Evolutionary conservation across 2,113 vertebrate genomes (phyloP), one percentile per base, ranked within the genome.

Genomic region (Ursus arctos): DNA sequence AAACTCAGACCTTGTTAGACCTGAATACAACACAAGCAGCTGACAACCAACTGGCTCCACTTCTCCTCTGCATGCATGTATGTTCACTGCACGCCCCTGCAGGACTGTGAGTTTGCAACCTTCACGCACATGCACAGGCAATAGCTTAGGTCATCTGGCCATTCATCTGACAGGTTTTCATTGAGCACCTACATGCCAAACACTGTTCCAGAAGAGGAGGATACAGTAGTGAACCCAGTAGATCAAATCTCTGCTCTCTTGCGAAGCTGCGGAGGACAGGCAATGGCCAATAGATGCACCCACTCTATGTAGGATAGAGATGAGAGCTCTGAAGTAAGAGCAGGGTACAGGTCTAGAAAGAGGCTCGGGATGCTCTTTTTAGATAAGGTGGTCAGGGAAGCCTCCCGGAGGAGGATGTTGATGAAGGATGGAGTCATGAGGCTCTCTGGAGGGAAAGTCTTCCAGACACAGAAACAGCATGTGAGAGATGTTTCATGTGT

Each of bases 241-340:
- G 63, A 53, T 5, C 19, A 28, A 4, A 16, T 36, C 53, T 93
- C 57, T 90, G 22, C 49, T 94, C 33, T 90, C 53, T 71, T 61
- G 72, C 36, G 43, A 88, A 94, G 15, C 36, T 24, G 4, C 18
- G 22, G 40, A 33, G 36, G 57, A 33, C 12, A 76, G 49, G 24
- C 26, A 51, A 5, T 15, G 33, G 10, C 4, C 43, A 12, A 9
- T 12, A 57, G 6, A 6, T 7, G 67, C 0, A 12, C 3, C 13
- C 6, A 6, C 1, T 51, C 26, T 36, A 1, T 24, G 31, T 13
- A 16, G 89, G 61, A 43, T 5, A 22, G 19, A 77, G 61, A 14
- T 8, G 47, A 89, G 24, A 74, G 49, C 15, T 40, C 33, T 11
- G 22, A 33, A 9, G 10, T n/a, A 61, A 88, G 55, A 59, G 15